Percentiles rank a stretch among this genome's conserved stretches.
Evolutionary conservation across 2,797 vertebrate species (phyloP).

Genomic region (Hyperoplus immaculatus): DNA sequence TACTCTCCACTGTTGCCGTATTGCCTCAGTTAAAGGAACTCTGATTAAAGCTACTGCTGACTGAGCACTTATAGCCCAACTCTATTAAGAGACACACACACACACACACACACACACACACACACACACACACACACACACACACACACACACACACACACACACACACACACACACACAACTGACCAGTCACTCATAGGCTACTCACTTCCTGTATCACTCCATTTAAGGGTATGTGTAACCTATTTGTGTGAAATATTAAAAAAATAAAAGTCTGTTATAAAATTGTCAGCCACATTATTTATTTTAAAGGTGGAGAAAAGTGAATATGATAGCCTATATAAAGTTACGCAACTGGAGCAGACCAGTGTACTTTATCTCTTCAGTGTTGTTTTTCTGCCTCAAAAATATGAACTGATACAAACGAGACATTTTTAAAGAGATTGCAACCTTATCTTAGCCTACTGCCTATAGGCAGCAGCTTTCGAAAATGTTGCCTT

Average conservation of each 20-base stretch:
- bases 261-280: not conserved
- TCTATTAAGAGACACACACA: constrained; percentile 62
- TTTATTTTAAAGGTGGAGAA: not conserved
- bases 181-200: constrained; percentile 7
- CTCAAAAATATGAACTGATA: too few species aligned
- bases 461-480: not conserved
- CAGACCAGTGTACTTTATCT: not conserved
- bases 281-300: not conserved
- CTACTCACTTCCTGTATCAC: constrained; percentile 47
- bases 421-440: not conserved
- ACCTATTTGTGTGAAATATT: not conserved
- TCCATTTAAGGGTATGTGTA: constrained; percentile 6
- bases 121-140: constrained; percentile 20
- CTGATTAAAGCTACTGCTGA: constrained; percentile 74
- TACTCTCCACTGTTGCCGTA: constrained; percentile 4
- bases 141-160: constrained; percentile 20
- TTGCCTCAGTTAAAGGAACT: constrained; percentile 56
- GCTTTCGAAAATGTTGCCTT: constrained; percentile 25
- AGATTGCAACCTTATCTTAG: not conserved
- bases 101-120: constrained; percentile 24
- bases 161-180: too few species aligned
- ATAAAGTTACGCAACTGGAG: constrained; percentile 60
- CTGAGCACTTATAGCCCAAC: constrained; percentile 59
- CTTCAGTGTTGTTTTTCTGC: not conserved
- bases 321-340: not conserved